Evolutionary conservation across 2,888 invertebrate species (phyloP).

Genomic region (Cyrtodaria siliqua): DNA sequence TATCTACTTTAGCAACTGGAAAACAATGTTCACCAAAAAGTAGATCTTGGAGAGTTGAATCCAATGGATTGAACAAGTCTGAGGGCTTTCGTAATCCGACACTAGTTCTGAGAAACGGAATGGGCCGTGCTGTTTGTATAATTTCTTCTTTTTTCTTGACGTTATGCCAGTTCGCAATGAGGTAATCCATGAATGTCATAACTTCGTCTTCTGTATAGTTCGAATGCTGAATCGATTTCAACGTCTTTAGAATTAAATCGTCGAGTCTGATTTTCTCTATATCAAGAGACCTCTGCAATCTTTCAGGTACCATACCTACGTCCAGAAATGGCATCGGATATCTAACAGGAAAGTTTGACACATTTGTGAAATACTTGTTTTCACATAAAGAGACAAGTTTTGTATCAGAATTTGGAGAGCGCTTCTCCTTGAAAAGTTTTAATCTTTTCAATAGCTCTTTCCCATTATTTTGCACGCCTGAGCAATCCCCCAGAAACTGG

Average conservation of each 20-base stretch:
- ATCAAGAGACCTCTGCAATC: background rate
- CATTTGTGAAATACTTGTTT: background rate
- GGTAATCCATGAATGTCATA: conserved; percentile 42
- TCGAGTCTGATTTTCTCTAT: background rate
- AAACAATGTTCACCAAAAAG: conserved; percentile 25
- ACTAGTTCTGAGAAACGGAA: conserved; percentile 35
- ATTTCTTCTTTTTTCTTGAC: conserved; percentile 15
- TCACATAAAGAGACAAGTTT: background rate
- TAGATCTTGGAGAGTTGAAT: conserved; percentile 17
- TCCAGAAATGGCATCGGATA: background rate
- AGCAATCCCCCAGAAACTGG: background rate
- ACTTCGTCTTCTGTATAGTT: conserved; percentile 13
- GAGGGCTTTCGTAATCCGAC: conserved; percentile 20
- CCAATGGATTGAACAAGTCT: conserved; percentile 49
- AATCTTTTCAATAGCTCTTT: background rate
- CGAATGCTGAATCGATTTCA: background rate
- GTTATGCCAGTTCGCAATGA: conserved; percentile 19
- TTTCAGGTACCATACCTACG: background rate
- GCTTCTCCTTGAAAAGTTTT: background rate
- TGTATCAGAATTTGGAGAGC: background rate
- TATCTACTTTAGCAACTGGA: conserved; percentile 2
- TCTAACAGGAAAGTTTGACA: background rate
- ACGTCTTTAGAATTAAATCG: conserved; percentile 4
- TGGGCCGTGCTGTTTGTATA: conserved; percentile 15
- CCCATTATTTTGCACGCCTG: background rate